Evolutionary conservation across 2,797 vertebrate genomes (phyloP), one percentile per base, ranked within the genome.

Genomic region (Protosalanx chinensis): DNA sequence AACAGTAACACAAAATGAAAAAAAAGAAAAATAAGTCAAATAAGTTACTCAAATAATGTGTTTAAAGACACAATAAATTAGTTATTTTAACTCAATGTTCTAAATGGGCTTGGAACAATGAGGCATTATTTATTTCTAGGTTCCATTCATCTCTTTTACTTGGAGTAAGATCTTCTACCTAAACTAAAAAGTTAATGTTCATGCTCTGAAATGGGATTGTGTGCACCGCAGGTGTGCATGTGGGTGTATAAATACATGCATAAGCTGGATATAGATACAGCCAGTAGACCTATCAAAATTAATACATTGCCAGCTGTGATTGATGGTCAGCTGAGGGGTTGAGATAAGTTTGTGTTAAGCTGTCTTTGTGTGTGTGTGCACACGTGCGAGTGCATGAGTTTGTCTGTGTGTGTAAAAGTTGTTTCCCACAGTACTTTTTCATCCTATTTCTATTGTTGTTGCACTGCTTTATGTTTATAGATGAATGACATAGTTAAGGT

Each of bases 291-390:
- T 13, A 64, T 35, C 18, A 49, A 10, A 65, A 20, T 65, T 65
- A 65, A 65, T 65, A 65, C 41, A 23, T 20, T 49, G 64, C 49
- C 64, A 65, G 37, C n/a, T 1, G 27, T 49, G 37, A 65, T 46
- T 65, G 33, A 65, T 65, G 65, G 66, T 33, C 49, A 56, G 56
- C 27, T 32, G 56, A 66, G 20, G 32, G 32, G 32, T n/a, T 7
- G 12, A 41, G 37, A 65, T 56, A 33, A 15, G 10, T 33, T 20
- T 59, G 53, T 67, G 41, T 30, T 32, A 23, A 6, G 33, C 16
- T 64, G 62, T 64, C 30, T 35, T 32, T 64, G 62, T 63, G 61
- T 68, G 51, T 57, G 30, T 18, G 53, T 57, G 64, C 8, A 10
- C 35, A 32, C 35, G 10, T 64, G 33, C 7, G 33, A 8, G 62